phyloP scores from a whole-genome alignment of 2,797 vertebrate species.

The Megalops cyprinoides region DNA sequence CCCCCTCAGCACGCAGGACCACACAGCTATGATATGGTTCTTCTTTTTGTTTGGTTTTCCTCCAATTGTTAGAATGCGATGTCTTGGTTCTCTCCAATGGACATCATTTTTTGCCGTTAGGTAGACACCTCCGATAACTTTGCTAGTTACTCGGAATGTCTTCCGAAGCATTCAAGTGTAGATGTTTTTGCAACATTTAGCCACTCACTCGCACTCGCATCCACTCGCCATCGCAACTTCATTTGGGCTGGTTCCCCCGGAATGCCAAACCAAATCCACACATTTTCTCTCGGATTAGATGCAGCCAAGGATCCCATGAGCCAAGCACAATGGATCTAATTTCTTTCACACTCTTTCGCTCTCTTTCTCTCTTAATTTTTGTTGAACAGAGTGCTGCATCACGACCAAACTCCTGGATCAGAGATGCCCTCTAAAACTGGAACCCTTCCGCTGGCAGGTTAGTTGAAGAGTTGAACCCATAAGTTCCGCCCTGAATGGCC shows the following conservation, averaged over 20 bases:
- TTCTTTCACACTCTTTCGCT: conserved; percentile 82
- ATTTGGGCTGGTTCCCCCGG: conserved; percentile 92
- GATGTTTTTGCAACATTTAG: conserved; percentile 95
- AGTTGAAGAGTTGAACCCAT: conserved; percentile 97
- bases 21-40: conserved; percentile 83
- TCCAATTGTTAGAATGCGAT: conserved; percentile 80
- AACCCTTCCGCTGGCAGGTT: conserved; percentile 99
- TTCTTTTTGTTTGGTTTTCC: conserved; percentile 66
- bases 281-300: conserved; percentile 98
- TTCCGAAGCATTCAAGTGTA: conserved; percentile 92
- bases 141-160: conserved; percentile 88
- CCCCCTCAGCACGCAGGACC: conserved; percentile 82
- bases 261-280: conserved; percentile 99
- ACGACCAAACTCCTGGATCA: conserved; percentile 90
- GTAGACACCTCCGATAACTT: conserved; percentile 87
- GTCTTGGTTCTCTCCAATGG: conserved; percentile 74
- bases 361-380: conserved; percentile 79
- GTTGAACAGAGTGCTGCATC: conserved; percentile 97
- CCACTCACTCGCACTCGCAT: conserved; percentile 99
- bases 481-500: conserved; percentile 96
- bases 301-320: conserved; percentile 99
- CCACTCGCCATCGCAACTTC: conserved; percentile 99
- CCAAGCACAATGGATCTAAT: conserved; percentile 99
- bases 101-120: conserved; percentile 69
- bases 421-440: conserved; percentile 93